Evolutionary conservation across 2,797 vertebrate genomes (phyloP).

Genomic region (Lagodon rhomboides): DNA sequence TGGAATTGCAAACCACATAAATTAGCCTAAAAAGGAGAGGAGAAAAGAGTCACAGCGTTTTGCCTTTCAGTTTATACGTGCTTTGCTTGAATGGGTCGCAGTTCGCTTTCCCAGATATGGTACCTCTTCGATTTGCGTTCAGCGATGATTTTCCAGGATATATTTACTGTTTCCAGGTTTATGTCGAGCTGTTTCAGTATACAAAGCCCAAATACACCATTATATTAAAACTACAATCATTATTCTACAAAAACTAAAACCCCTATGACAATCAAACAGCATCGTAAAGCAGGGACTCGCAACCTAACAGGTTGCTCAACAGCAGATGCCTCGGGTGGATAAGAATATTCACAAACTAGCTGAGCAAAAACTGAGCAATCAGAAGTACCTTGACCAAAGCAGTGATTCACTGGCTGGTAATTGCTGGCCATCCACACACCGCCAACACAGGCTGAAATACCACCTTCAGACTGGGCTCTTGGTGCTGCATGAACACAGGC

Average conservation of each 20-base stretch:
- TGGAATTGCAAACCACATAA: conserved; percentile 71
- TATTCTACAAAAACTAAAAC: conserved; percentile 8
- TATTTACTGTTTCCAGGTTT: conserved; percentile 8
- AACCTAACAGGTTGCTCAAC: conserved; percentile 3
- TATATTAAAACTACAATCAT: not conserved
- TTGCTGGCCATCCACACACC: conserved; percentile 9
- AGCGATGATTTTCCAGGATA: not conserved
- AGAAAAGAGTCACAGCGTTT: conserved; percentile 49
- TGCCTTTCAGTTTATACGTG: conserved; percentile 7
- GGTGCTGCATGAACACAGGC: conserved; percentile 2
- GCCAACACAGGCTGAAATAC: conserved; percentile 17
- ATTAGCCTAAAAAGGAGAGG: conserved; percentile 66
- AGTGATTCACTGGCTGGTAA: conserved; percentile 36
- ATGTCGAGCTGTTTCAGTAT: not conserved
- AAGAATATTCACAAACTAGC: conserved; percentile 27
- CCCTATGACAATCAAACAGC: not conserved
- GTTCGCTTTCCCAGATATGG: conserved; percentile 14
- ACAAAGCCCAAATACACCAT: not conserved
- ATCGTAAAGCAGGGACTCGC: not conserved
- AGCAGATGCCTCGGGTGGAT: conserved; percentile 20
- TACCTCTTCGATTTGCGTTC: conserved; percentile 10
- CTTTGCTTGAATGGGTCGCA: conserved; percentile 2
- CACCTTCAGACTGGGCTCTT: conserved; percentile 17
- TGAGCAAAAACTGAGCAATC: conserved; percentile 23
- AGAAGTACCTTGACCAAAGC: conserved; percentile 25